phyloP scores from a whole-genome alignment of 1,140 invertebrate species.

The Coptotermes formosanus region DNA sequence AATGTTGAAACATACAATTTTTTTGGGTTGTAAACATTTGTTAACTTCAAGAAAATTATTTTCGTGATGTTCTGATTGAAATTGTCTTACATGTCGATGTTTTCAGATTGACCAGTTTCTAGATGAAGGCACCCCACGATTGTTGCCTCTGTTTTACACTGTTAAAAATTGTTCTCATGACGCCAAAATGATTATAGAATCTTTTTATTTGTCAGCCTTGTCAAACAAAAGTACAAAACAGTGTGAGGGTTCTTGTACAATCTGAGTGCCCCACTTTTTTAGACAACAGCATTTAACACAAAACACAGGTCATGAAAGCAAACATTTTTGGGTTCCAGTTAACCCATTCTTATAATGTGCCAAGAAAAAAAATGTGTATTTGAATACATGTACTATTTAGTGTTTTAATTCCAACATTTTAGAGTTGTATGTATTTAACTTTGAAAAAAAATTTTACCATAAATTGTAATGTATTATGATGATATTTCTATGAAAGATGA shows the following conservation, averaged over 20 bases:
- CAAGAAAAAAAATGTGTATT: not conserved
- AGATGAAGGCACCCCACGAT: not conserved
- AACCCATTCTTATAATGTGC: not conserved
- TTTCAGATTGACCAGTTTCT: not conserved
- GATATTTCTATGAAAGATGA: not conserved
- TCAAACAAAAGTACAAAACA: constrained; percentile 28
- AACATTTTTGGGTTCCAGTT: not conserved
- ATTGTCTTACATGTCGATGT: not conserved
- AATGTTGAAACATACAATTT: constrained; percentile 13
- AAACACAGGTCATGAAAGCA: not conserved
- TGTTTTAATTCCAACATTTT: constrained; percentile 9
- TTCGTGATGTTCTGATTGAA: not conserved
- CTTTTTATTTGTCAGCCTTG: constrained; percentile 21
- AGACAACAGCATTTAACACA: constrained; percentile 4
- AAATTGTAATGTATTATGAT: not conserved
- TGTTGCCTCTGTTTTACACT: constrained; percentile 1
- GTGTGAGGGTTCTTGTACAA: constrained; percentile 22
- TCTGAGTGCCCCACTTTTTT: not conserved
- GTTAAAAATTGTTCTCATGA: not conserved
- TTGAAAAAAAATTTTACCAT: not conserved
- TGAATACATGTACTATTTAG: constrained; percentile 5
- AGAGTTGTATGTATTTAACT: constrained; percentile 5
- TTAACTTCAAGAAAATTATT: constrained; percentile 1
- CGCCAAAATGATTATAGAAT: not conserved
- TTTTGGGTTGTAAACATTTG: not conserved